Percentiles rank a stretch among this genome's conserved stretches.
Evolutionary conservation across 2,797 vertebrate genomes (phyloP).

Genomic region (Ceryle rudis): DNA sequence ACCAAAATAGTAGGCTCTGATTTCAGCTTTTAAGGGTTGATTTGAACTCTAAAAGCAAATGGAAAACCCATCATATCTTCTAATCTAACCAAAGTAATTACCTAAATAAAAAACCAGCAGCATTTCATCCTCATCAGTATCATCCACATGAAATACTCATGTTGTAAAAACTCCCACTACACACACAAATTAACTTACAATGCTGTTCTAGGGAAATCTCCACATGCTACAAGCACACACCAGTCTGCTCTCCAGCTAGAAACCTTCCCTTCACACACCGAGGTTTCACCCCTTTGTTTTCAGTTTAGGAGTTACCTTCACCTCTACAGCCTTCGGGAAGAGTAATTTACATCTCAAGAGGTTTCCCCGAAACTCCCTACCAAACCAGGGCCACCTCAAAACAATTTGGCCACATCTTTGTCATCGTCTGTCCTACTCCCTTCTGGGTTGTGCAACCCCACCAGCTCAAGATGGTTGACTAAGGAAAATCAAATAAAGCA

Average conservation of each 20-base stretch:
- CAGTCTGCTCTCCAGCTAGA: not conserved
- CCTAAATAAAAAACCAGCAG: not conserved
- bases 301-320: not conserved
- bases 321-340: not conserved
- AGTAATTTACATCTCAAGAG: not conserved
- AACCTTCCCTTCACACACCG: not conserved
- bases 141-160: not conserved
- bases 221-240: not conserved
- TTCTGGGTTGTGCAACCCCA: not conserved
- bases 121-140: not conserved
- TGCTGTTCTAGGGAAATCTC: not conserved
- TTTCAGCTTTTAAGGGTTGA: not conserved
- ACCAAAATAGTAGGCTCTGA: not conserved
- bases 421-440: not conserved
- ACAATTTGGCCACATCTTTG: fast-evolving
- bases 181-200: not conserved
- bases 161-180: not conserved
- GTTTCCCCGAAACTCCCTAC: not conserved
- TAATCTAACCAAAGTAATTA: not conserved
- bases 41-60: not conserved
- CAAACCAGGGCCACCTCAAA: not conserved
- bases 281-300: not conserved
- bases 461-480: not conserved
- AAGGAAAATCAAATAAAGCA: not conserved
- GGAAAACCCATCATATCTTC: not conserved